These are phyloP conservation scores for Mormyrus proboscirostris DNA, from an alignment of 2,797 vertebrate species.

Conservation along the genomic window DNA sequence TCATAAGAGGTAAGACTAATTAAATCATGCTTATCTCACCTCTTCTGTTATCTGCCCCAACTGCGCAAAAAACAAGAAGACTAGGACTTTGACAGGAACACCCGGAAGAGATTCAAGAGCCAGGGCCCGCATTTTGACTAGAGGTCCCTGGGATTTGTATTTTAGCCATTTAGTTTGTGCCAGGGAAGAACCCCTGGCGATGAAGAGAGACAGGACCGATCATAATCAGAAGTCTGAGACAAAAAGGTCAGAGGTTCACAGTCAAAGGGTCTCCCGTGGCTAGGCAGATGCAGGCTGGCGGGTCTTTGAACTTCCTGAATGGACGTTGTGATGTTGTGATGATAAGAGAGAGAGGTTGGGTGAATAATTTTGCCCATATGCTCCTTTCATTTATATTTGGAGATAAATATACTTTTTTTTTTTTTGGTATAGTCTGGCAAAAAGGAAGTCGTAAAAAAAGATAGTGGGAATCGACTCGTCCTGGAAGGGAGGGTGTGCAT, in stretches of 20 bases:
- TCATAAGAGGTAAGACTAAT: slow-evolving; percentile 41
- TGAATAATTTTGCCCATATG: not conserved
- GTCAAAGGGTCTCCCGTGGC: not conserved
- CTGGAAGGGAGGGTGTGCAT: not conserved
- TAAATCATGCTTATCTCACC: slow-evolving; percentile 48
- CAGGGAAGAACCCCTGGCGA: not conserved
- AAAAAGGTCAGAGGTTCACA: not conserved
- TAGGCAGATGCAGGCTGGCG: not conserved
- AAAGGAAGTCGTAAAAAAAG: not conserved
- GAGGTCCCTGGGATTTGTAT: not conserved
- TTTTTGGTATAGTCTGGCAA: not conserved
- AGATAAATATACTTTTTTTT: not conserved
- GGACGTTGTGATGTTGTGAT: not conserved
- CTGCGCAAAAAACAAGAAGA: slow-evolving; percentile 28
- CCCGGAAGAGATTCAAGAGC: slow-evolving; percentile 18
- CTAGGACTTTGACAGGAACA: slow-evolving; percentile 29
- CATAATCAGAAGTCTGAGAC: not conserved
- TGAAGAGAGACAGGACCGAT: not conserved
- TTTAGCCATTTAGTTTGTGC: not conserved
- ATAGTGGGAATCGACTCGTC: not conserved
- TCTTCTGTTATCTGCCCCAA: slow-evolving; percentile 20
- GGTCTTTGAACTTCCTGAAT: not conserved
- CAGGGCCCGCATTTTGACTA: not conserved
- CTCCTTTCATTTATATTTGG: not conserved
- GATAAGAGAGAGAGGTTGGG: not conserved